Evolutionary conservation across 2,888 invertebrate species (phyloP), one percentile per base, ranked within the genome.

Genomic region (Brenthis daphne): DNA sequence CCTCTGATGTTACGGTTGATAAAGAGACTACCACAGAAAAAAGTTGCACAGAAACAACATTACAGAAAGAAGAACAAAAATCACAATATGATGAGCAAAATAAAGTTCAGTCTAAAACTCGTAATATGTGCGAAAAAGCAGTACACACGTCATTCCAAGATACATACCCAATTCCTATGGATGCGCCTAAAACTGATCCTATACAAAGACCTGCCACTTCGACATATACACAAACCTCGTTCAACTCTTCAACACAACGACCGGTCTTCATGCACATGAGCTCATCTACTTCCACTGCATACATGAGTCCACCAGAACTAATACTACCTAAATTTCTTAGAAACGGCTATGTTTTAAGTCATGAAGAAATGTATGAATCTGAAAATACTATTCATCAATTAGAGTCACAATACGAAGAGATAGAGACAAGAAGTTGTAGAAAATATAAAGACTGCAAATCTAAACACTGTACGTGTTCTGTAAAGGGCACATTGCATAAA

Each of bases 221-320:
- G 0, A 82, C 85, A 0, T 89, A 82, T 69, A 91, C 92, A 12
- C 92, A 92, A 77, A 92, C 92, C 11, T 81, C 83, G 3, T 76
- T 82, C 16, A 82, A 77, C 68, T 86, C 91, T 6, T 87, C 90
- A 2, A 76, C 74, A 56, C 78, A 81, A 51, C 83, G 85, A 74
- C 90, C 90, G 5, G 76, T 83, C 6, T 84, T 85, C 71, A 79
- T 86, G 71, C 91, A 90, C 66, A 89, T 92, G 87, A 92, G 92
- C 75, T 92, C 93, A 14, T 92, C 93, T 2, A 91, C 92, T 14
- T 93, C 93, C 3, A 93, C 93, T 12, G 87, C 92, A 0, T 93
- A 93, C 72, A 87, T 93, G 92, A 93, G 93, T 72, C 93, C 93
- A 6, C 93, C 93, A 54, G 93, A 93, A 70, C 77, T 86, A 72